These are phyloP conservation scores for Philereme vetulata DNA, from an alignment of 2,888 invertebrate species.

Conservation along the genomic window DNA sequence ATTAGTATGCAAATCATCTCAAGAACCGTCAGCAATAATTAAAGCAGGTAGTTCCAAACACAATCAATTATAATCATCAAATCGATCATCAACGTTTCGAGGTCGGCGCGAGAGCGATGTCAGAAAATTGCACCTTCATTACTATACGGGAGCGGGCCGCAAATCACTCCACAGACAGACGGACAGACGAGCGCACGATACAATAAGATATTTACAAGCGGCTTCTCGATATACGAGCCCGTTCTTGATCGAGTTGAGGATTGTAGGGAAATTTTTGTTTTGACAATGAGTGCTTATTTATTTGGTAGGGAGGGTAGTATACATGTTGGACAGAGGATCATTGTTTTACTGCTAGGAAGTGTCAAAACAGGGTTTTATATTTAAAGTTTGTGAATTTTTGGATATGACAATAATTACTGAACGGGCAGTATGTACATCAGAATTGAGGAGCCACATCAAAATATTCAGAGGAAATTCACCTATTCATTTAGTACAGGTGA, in stretches of 20 bases:
- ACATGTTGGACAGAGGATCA: constrained; percentile 4
- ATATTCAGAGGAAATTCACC: no score
- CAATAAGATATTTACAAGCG: constrained; percentile 75
- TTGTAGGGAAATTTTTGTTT: constrained; percentile 58
- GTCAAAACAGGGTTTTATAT: no score
- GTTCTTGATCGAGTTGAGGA: constrained; percentile 37
- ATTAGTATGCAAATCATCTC: constrained; percentile 14
- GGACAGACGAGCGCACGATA: constrained; percentile 65
- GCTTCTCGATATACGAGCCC: constrained; percentile 42
- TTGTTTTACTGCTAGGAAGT: background rate
- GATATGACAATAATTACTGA: no score
- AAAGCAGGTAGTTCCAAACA: constrained; percentile 51
- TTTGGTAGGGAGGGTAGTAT: constrained; percentile 28
- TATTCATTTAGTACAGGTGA: no score
- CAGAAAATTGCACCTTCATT: constrained; percentile 70
- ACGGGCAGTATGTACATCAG: no score
- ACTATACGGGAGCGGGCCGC: constrained; percentile 71
- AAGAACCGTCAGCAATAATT: constrained; percentile 44
- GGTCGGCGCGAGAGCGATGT: constrained; percentile 61
- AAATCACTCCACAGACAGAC: constrained; percentile 69
- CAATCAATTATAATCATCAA: constrained; percentile 56
- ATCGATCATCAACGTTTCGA: constrained; percentile 60
- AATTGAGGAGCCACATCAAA: no score
- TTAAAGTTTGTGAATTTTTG: no score
- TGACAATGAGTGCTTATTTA: constrained; percentile 50